Percentiles rank a stretch among this genome's conserved stretches.
phyloP scores from a whole-genome alignment of 53 echinoderm and acorn worm genomes.

The Patiria pectinifera region DNA sequence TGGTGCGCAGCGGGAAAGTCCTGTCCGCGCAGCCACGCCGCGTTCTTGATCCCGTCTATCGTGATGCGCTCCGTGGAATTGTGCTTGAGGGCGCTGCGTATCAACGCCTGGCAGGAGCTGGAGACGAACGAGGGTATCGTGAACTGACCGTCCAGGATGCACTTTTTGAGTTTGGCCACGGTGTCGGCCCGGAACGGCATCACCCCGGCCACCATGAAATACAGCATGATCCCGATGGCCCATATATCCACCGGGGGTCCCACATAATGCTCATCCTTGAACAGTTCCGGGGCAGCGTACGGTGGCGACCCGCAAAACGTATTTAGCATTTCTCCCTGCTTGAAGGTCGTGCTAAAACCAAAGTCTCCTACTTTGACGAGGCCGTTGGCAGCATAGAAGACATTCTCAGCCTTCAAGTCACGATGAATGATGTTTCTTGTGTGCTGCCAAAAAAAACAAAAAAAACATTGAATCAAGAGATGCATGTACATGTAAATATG shows the following conservation, averaged over 20 bases:
- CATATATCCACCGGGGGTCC: slow-evolving; percentile 95
- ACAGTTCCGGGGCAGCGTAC: slow-evolving; percentile 97
- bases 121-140: slow-evolving; percentile 92
- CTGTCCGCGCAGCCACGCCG: slow-evolving; percentile 87
- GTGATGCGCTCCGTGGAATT: slow-evolving; percentile 75
- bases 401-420: slow-evolving; percentile 96
- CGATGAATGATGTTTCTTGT: slow-evolving; percentile 94
- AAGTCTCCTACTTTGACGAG: slow-evolving; percentile 99
- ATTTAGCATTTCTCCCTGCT: slow-evolving; percentile 86
- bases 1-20: slow-evolving; percentile 85
- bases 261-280: slow-evolving; percentile 96
- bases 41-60: slow-evolving; percentile 75
- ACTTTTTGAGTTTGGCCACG: slow-evolving; percentile 98
- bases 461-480: not conserved
- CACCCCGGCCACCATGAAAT: slow-evolving; percentile 96
- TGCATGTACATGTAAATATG: not conserved
- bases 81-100: slow-evolving; percentile 79
- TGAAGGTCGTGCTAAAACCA: slow-evolving; percentile 95
- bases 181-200: slow-evolving; percentile 99
- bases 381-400: slow-evolving; percentile 96
- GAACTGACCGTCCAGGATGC: slow-evolving; percentile 94
- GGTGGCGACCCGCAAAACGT: slow-evolving; percentile 99
- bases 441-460: slow-evolving; percentile 72
- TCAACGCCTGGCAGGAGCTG: slow-evolving; percentile 72
- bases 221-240: slow-evolving; percentile 97